These are phyloP conservation scores for Larimichthys crocea DNA, from an alignment of 2,113 vertebrate species.

Conservation along the genomic window DNA sequence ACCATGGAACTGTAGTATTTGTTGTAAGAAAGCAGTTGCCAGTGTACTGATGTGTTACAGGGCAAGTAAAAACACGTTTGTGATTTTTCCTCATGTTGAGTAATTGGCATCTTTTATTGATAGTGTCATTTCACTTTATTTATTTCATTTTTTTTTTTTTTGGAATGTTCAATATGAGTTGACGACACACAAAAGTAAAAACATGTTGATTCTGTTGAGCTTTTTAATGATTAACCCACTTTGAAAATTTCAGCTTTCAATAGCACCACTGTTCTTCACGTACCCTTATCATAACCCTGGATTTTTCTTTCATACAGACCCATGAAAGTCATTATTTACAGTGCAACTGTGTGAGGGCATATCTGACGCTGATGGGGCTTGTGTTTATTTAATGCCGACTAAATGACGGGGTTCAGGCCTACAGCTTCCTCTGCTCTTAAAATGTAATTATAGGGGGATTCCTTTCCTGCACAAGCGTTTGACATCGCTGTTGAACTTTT, in stretches of 20 bases:
- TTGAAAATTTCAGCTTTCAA: conserved; percentile 41
- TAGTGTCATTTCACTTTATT: not conserved
- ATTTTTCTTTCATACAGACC: conserved; percentile 34
- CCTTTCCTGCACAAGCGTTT: conserved; percentile 34
- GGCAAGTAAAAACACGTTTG: conserved; percentile 45
- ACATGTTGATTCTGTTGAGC: not conserved
- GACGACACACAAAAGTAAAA: conserved; percentile 10
- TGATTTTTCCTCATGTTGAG: conserved; percentile 29
- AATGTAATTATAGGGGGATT: conserved; percentile 70
- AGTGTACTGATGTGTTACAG: conserved; percentile 25
- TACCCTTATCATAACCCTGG: conserved; percentile 59
- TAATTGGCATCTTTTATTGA: conserved; percentile 35
- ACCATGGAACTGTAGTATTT: not conserved
- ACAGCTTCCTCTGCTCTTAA: conserved; percentile 72
- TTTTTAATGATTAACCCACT: conserved; percentile 29
- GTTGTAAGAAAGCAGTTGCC: conserved; percentile 5
- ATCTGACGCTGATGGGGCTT: conserved; percentile 60
- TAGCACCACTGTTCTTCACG: conserved; percentile 2
- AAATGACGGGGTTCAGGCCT: conserved; percentile 71
- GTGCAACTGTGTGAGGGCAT: conserved; percentile 60
- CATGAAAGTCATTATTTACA: conserved; percentile 68
- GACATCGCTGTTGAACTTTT: conserved; percentile 47
- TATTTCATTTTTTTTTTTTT: not conserved
- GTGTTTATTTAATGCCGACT: conserved; percentile 72
- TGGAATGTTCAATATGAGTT: not conserved